Evolutionary conservation across 2,113 vertebrate genomes (phyloP).

Genomic region (Heliornis fulica): DNA sequence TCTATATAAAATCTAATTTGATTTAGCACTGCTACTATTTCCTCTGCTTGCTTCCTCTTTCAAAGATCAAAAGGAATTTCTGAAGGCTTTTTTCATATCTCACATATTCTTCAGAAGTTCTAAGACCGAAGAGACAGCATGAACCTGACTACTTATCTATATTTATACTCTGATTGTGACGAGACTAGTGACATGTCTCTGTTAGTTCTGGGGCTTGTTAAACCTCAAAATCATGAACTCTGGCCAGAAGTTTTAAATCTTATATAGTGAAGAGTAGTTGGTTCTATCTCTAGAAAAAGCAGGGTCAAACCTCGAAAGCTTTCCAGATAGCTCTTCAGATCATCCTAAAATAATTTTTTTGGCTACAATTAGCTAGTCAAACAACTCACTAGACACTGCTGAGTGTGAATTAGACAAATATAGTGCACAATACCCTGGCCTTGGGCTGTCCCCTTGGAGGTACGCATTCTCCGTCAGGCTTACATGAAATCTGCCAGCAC

Average conservation of each 20-base stretch:
- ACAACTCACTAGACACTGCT: background rate
- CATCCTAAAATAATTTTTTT: background rate
- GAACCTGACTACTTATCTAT: background rate
- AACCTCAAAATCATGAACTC: background rate
- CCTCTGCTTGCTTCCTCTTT: background rate
- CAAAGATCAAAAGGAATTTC: background rate
- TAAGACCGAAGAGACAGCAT: background rate
- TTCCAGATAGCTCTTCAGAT: background rate
- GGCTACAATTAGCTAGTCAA: background rate
- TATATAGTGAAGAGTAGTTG: background rate
- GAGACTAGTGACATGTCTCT: background rate
- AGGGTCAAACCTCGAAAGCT: background rate
- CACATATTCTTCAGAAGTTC: background rate
- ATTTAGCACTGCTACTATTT: background rate
- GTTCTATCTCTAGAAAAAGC: background rate
- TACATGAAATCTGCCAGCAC: background rate
- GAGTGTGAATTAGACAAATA: background rate
- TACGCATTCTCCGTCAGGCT: background rate
- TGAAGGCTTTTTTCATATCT: background rate
- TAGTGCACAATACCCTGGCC: background rate
- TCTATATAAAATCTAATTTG: background rate
- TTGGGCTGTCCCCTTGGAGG: fast-evolving
- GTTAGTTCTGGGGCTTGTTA: background rate
- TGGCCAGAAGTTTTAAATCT: background rate
- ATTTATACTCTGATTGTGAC: background rate